A percentile compares a stretch with the other conserved stretches of the same genome.
Conservation (phyloP, 1,140 invertebrate species). For the Zaprionus gabonicus region DNA sequence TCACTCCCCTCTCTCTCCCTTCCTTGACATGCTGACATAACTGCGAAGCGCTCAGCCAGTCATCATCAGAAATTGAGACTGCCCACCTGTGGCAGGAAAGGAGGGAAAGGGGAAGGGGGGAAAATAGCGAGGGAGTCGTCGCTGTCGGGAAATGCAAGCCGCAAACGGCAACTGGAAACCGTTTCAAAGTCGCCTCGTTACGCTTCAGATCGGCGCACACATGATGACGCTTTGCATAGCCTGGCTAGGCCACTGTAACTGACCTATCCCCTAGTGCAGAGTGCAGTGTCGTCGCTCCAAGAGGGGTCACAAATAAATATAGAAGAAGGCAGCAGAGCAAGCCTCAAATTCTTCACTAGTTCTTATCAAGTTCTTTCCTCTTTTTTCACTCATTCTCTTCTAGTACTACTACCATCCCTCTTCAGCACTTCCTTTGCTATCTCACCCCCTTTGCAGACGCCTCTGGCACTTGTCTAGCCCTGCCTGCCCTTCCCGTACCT, state of each 20-base stretch:
- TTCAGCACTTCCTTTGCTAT: too few relatives aligned
- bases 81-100: slow-evolving; percentile 58
- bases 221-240: slow-evolving; percentile 65
- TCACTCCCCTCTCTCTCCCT: background rate
- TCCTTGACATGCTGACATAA: slow-evolving; percentile 61
- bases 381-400: too few relatives aligned
- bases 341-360: too few relatives aligned
- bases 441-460: background rate
- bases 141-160: background rate
- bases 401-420: too few relatives aligned
- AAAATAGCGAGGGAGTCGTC: slow-evolving; percentile 4
- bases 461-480: background rate
- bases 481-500: background rate
- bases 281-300: background rate
- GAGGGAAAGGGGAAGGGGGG: background rate
- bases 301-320: background rate
- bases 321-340: background rate
- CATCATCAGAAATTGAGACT: slow-evolving; percentile 60
- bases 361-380: too few relatives aligned
- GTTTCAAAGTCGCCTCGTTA: slow-evolving; percentile 69
- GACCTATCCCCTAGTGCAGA: slow-evolving; percentile 61
- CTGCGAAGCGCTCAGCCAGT: slow-evolving; percentile 66
- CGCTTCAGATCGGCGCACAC: slow-evolving; percentile 64
- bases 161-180: slow-evolving; percentile 44
- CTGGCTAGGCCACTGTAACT: slow-evolving; percentile 28